A percentile compares a stretch with the other conserved stretches of the same genome.
Conservation (phyloP, 2,797 vertebrate species). For the Hemitrygon akajei region DNA sequence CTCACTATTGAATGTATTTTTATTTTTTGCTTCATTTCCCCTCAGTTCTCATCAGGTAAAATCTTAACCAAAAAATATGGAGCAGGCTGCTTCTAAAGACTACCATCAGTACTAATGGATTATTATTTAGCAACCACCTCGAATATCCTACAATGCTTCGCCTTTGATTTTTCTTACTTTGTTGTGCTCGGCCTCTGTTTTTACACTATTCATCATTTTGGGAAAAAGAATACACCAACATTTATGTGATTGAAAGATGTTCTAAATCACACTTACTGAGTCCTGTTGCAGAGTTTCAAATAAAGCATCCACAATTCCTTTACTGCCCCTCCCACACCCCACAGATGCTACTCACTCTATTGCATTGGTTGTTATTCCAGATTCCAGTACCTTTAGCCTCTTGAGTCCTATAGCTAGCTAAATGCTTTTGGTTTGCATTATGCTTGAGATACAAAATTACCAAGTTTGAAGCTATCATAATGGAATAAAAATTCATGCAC, state of each 20-base stretch:
- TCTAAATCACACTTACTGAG: background rate
- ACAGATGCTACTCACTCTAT: too few relatives aligned
- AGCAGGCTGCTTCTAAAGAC: too few relatives aligned
- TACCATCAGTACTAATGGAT: background rate
- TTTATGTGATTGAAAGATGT: background rate
- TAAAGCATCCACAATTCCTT: too few relatives aligned
- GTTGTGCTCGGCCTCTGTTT: background rate
- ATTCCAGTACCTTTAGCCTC: too few relatives aligned
- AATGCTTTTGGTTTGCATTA: background rate
- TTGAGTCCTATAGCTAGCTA: background rate
- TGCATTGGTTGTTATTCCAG: too few relatives aligned
- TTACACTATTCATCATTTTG: background rate
- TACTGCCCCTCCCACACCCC: too few relatives aligned
- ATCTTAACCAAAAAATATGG: background rate
- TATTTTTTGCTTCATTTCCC: constrained; percentile 6
- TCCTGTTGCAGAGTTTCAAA: too few relatives aligned
- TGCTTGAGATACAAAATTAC: background rate
- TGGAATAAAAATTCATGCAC: background rate
- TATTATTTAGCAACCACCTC: background rate
- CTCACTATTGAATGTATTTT: background rate
- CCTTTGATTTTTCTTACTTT: background rate
- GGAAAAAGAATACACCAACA: background rate
- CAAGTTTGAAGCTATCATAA: background rate
- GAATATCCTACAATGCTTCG: background rate
- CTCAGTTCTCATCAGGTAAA: background rate